Conservation (phyloP, 2,888 invertebrate species). For the Anarsia innoxiella region DNA sequence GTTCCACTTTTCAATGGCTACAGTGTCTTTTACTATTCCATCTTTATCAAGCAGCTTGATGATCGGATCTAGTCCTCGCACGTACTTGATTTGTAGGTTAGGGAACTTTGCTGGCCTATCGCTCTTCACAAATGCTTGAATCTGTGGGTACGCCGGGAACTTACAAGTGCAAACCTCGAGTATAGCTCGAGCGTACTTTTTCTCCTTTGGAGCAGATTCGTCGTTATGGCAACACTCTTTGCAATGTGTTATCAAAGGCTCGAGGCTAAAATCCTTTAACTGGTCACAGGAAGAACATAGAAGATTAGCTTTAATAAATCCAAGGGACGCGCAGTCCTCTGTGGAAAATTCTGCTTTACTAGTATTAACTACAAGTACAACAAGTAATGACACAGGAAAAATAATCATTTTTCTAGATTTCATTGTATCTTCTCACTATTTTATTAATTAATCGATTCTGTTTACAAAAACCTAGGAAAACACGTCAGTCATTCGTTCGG, state of each 20-base stretch:
- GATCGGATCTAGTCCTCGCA: conserved; percentile 94
- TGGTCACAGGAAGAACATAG: conserved; percentile 93
- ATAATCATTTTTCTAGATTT: conserved; percentile 9
- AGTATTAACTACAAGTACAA: conserved; percentile 21
- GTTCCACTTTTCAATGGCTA: conserved; percentile 99
- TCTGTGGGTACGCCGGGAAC: conserved; percentile 98
- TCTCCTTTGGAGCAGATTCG: conserved; percentile 77
- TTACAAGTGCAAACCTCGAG: conserved; percentile 99
- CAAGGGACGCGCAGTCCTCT: conserved; percentile 89
- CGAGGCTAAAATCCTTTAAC: conserved; percentile 83
- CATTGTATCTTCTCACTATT: no score
- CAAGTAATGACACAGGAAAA: conserved; percentile 17
- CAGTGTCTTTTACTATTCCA: conserved; percentile 88
- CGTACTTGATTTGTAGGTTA: conserved; percentile 93
- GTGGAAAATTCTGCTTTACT: conserved; percentile 77
- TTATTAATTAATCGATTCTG: no score
- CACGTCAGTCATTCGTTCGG: conserved; percentile 1
- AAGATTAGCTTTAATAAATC: conserved; percentile 89
- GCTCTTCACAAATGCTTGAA: conserved; percentile 98
- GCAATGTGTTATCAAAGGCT: conserved; percentile 80
- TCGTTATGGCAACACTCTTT: conserved; percentile 88
- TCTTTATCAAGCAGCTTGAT: conserved; percentile 92
- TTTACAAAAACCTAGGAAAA: no score
- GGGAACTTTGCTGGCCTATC: conserved; percentile 92
- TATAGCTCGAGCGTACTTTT: conserved; percentile 92